Conservation (phyloP, 2,113 vertebrate species). For the Cairina moschata region DNA sequence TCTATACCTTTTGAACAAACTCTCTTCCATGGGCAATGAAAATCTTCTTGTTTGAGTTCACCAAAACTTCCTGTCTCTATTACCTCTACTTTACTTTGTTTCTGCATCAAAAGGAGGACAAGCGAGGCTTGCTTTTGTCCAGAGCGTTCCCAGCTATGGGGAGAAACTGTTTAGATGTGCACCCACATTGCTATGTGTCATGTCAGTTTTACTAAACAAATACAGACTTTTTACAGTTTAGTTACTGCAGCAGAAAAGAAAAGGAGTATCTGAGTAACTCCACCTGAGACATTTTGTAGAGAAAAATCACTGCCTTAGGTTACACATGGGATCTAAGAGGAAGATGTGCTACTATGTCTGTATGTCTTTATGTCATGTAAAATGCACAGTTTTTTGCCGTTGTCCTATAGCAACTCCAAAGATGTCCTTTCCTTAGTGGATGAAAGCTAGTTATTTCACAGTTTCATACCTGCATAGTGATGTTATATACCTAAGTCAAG, state of each 20-base stretch:
- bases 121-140: not conserved
- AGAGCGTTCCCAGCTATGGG: not conserved
- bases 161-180: not conserved
- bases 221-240: not conserved
- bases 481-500: not conserved
- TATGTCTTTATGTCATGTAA: not conserved
- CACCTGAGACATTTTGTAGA: not conserved
- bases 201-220: not conserved
- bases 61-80: not conserved
- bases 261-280: not conserved
- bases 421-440: not conserved
- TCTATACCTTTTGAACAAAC: not conserved
- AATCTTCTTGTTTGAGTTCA: fast-evolving
- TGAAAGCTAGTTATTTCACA: not conserved
- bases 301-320: not conserved
- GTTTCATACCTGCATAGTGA: not conserved
- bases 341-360: not conserved
- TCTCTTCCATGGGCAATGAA: not conserved
- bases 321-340: not conserved
- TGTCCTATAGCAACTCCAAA: not conserved
- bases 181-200: fast-evolving
- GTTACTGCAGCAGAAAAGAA: not conserved
- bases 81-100: not conserved
- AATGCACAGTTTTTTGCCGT: not conserved
- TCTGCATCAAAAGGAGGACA: not conserved